Conservation (phyloP, 2,888 invertebrate species). For the Aelia acuminata region DNA sequence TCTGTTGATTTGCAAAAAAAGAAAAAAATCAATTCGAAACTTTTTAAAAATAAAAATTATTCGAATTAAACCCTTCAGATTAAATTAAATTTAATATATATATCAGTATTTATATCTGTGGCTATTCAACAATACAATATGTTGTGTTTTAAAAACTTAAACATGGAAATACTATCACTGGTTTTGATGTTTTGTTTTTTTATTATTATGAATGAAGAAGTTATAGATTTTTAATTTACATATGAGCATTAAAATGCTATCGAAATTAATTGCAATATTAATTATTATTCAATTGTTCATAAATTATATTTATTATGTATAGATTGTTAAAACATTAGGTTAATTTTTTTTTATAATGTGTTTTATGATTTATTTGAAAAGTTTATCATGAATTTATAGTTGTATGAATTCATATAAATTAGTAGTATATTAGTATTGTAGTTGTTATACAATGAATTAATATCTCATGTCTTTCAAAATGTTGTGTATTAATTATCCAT, state of each 20-base stretch:
- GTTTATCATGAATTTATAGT: not conserved
- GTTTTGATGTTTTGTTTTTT: not conserved
- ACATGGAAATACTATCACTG: not conserved
- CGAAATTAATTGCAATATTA: conserved; percentile 4
- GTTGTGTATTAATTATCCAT: conserved; percentile 4
- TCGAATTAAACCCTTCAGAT: not conserved
- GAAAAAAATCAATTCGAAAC: not conserved
- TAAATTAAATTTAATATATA: not conserved
- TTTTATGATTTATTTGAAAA: conserved; percentile 15
- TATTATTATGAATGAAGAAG: not conserved
- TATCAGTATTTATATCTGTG: not conserved
- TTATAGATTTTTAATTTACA: not conserved
- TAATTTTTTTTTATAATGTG: conserved; percentile 2
- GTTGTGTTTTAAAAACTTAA: not conserved
- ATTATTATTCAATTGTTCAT: conserved; percentile 2
- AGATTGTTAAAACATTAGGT: conserved; percentile 21
- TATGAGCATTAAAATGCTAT: not conserved
- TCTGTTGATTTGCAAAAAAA: too few relatives aligned
- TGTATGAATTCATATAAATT: not conserved
- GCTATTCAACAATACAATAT: not conserved
- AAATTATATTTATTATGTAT: conserved; percentile 15
- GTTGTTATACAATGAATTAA: conserved; percentile 40
- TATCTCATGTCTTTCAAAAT: conserved; percentile 46
- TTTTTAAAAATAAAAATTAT: not conserved
- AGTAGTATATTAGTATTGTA: conserved; percentile 11